Base-by-base conservation (phyloP, 2,888 invertebrate species). In the Leucophora obtusa region DNA sequence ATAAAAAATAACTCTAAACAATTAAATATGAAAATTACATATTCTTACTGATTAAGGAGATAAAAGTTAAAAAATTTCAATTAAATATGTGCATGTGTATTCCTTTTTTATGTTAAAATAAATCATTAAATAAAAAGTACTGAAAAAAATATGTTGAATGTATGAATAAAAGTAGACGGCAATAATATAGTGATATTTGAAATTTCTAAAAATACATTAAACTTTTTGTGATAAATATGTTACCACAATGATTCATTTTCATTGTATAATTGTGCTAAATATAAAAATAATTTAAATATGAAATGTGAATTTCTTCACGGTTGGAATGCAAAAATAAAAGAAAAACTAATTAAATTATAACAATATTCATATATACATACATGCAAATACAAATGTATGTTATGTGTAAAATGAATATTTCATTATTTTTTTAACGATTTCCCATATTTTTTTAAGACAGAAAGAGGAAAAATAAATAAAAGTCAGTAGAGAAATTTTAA, bases 101-200 rank as follows among this genome's bases (percentile, higher is more conserved):
- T 28, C 4, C 3, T 28, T 28, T 28, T 28, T 28, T 28, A 7
- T 6, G 7, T 28, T 3, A 5, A 28, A 3, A 28, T 28, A 33
- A 51, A 53, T 28, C 51, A 7, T 18, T 10, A 17, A 63, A 38
- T 35, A 17, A 51, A 28, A 14, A 38, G 11, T 38, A 38, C 38
- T 38, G 38, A 11, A 38, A 38, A 14, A 35, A 11, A 9, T 11
- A 38, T 33, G 7, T 38, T 28, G 4, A 24, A 28, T 28, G 28
- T 28, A 28, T 28, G n/a, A 60, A 47, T 14, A 43, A 21, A 60
- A 60, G 60, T 60, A 60, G 60, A 60, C 60, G 60, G 62, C 62
- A 62, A 50, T 28, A 50, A 50, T 50, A n/a, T 28, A 28, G 28
- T 28, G 7, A 6, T 28, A 28, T 28, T 28, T 28, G 6, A 28